These are phyloP conservation scores for Rhyzopertha dominica DNA, from an alignment of 1,140 invertebrate species.

Conservation along the genomic window DNA sequence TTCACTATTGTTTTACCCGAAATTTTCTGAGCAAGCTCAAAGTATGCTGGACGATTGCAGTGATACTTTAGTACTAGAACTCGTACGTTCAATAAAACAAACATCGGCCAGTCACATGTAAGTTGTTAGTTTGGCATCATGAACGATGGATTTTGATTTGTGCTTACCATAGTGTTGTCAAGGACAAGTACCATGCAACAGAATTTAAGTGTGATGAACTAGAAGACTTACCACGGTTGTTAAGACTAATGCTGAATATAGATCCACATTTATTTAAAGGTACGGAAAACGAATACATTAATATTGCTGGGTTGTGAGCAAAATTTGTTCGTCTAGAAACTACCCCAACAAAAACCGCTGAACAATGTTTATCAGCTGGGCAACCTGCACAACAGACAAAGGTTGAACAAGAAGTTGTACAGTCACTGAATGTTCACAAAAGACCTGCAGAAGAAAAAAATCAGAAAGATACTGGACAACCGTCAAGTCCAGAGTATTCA, in stretches of 20 bases:
- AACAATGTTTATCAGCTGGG: conserved; percentile 7
- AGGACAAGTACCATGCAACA: conserved; percentile 69
- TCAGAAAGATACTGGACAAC: too few relatives aligned
- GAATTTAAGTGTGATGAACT: conserved; percentile 63
- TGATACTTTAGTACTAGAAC: conserved; percentile 76
- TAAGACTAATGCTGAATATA: conserved; percentile 71
- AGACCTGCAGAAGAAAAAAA: too few relatives aligned
- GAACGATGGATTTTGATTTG: conserved; percentile 5
- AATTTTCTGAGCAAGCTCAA: conserved; percentile 88
- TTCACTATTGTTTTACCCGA: conserved; percentile 84
- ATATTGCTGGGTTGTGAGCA: too few relatives aligned
- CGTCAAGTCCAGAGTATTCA: too few relatives aligned
- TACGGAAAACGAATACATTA: conserved; percentile 56
- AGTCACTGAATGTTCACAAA: too few relatives aligned
- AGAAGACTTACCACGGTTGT: conserved; percentile 70
- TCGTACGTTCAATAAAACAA: conserved; percentile 80
- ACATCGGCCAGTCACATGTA: conserved; percentile 89
- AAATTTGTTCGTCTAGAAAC: too few relatives aligned
- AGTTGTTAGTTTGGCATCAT: conserved; percentile 42
- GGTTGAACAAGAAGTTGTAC: too few relatives aligned
- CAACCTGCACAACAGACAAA: too few relatives aligned
- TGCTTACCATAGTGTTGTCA: conserved; percentile 65
- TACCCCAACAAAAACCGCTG: neutral
- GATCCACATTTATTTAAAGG: conserved; percentile 80
- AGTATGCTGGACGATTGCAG: conserved; percentile 75